These are phyloP conservation scores for Frieseomelitta varia DNA, from an alignment of 1,140 invertebrate genomes.

Conservation along the genomic window DNA sequence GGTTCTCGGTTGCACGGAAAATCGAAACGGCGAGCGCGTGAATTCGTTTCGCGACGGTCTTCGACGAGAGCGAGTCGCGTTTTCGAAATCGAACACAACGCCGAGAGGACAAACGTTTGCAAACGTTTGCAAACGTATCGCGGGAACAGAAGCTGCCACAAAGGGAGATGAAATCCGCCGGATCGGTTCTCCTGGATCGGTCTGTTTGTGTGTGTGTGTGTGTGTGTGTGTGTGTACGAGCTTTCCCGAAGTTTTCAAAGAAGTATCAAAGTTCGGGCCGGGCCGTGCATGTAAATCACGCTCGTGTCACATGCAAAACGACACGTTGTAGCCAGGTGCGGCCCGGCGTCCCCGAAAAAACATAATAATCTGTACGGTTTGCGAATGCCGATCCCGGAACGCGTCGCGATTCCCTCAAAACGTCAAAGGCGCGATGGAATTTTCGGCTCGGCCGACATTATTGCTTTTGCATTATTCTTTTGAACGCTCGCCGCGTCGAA, in stretches of 20 bases:
- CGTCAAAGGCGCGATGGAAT: conserved; percentile 2
- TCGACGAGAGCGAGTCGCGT: too few relatives aligned
- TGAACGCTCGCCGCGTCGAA: background rate
- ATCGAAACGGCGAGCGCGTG: background rate
- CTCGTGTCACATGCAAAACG: conserved; percentile 16
- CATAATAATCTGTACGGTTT: conserved; percentile 11
- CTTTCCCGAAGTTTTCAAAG: conserved; percentile 1
- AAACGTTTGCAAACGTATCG: background rate
- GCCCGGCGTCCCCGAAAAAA: background rate
- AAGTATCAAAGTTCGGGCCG: conserved; percentile 17
- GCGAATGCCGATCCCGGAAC: background rate
- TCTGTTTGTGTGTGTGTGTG: too few relatives aligned
- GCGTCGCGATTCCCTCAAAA: background rate
- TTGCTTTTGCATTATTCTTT: conserved; percentile 25
- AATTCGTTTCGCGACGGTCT: background rate
- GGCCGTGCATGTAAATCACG: conserved; percentile 26
- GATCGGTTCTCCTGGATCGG: background rate
- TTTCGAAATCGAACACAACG: background rate
- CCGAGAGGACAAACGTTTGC: background rate
- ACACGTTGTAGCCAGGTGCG: background rate
- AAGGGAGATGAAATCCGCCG: conserved; percentile 35
- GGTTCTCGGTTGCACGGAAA: background rate
- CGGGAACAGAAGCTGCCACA: background rate
- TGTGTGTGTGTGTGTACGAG: background rate
- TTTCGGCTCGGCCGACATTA: background rate